phyloP scores from a whole-genome alignment of 2,888 invertebrate genomes.

The Troides oblongomaculatus region DNA sequence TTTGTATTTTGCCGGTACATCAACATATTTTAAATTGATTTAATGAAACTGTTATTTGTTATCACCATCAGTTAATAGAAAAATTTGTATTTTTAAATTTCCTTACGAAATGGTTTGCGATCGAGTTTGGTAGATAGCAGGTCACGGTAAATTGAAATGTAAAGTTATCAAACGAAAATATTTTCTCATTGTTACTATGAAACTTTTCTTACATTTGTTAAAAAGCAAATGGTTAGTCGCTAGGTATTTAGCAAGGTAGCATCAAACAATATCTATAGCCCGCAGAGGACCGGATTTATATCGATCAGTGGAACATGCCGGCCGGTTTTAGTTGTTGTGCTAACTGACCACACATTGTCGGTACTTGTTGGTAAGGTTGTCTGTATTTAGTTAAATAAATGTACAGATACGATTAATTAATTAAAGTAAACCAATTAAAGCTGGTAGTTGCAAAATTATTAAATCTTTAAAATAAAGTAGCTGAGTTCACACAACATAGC shows the following conservation, averaged over 20 bases:
- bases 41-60: not conserved
- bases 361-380: constrained; percentile 8
- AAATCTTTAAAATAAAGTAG: too few relatives aligned
- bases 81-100: not conserved
- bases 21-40: not conserved
- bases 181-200: not conserved
- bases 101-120: not conserved
- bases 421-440: too few relatives aligned
- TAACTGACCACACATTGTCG: not conserved
- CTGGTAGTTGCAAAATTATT: too few relatives aligned
- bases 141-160: not conserved
- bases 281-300: constrained; percentile 42
- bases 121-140: not conserved
- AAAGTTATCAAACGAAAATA: not conserved
- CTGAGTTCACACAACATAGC: too few relatives aligned
- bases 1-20: not conserved
- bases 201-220: not conserved
- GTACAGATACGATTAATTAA: too few relatives aligned
- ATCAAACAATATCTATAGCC: not conserved
- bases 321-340: constrained; percentile 11
- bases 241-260: not conserved
- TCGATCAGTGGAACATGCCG: constrained; percentile 50
- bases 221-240: not conserved
- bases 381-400: not conserved
- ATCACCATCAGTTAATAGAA: too few relatives aligned